Percentiles rank a stretch among this genome's conserved stretches.
Evolutionary conservation across 2,113 vertebrate species (phyloP).

Genomic region (Ptychochromis oligacanthus): DNA sequence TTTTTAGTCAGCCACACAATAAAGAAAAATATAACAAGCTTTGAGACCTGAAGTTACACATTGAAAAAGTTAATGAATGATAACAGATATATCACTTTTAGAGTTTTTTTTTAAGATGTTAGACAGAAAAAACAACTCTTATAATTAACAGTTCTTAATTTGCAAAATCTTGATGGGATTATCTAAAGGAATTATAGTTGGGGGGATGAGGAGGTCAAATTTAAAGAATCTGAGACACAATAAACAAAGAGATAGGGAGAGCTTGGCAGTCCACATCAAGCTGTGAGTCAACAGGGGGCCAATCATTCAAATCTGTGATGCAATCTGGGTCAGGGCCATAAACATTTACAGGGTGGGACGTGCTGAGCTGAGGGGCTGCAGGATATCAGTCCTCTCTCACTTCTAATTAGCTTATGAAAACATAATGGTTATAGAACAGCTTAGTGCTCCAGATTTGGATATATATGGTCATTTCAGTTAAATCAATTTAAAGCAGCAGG

Average conservation of each 20-base stretch:
- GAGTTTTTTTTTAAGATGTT: neutral
- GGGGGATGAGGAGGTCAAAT: conserved; percentile 50
- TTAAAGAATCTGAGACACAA: conserved; percentile 69
- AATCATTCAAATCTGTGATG: conserved; percentile 75
- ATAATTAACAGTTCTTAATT: neutral
- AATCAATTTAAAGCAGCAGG: fast-evolving
- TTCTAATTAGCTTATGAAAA: conserved; percentile 67
- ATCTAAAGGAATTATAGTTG: conserved; percentile 18
- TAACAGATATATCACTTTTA: no score
- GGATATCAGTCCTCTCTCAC: conserved; percentile 46
- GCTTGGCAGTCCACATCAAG: conserved; percentile 67
- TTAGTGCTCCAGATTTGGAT: neutral
- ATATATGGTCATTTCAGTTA: neutral
- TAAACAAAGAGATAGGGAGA: conserved; percentile 73
- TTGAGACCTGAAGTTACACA: neutral
- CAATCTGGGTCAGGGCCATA: conserved; percentile 78
- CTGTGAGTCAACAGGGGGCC: conserved; percentile 77
- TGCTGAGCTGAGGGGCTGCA: conserved; percentile 60
- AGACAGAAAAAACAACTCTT: neutral
- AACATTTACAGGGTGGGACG: conserved; percentile 79
- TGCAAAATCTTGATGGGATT: neutral
- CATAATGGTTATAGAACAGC: conserved; percentile 16
- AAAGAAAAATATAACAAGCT: neutral
- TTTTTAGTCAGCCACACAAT: conserved; percentile 26
- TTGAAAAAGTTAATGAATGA: neutral